phyloP scores from a whole-genome alignment of 2,113 vertebrate species.

The Sphyrna mokarran region DNA sequence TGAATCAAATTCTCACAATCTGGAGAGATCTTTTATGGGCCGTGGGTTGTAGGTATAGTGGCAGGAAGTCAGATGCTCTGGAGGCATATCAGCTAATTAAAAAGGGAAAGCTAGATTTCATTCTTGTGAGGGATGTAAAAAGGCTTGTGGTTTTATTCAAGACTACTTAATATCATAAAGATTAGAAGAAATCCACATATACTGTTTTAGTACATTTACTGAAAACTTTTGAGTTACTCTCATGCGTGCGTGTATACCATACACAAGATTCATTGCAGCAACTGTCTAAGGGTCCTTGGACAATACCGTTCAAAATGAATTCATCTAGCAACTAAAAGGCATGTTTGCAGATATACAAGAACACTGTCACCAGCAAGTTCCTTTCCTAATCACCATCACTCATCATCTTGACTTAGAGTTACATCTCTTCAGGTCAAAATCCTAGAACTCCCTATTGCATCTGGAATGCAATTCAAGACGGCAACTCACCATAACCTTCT shows the following conservation, averaged over 20 bases:
- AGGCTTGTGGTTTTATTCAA: neutral
- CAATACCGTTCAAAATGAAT: neutral
- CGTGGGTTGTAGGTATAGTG: neutral
- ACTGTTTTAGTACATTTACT: neutral
- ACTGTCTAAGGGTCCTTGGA: neutral
- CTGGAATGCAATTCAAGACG: neutral
- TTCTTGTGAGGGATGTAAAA: conserved; percentile 6
- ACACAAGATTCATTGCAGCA: neutral
- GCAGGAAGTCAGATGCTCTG: neutral
- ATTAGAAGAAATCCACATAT: neutral
- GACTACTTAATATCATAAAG: neutral
- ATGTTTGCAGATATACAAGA: neutral
- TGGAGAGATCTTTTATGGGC: neutral
- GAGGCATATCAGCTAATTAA: neutral
- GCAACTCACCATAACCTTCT: neutral
- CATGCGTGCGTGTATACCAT: neutral
- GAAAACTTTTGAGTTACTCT: neutral
- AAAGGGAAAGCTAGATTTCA: neutral
- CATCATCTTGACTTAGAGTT: neutral
- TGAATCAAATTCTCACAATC: neutral
- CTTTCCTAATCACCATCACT: neutral
- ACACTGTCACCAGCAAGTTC: neutral
- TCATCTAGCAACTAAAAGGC: neutral
- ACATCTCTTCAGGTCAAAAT: neutral
- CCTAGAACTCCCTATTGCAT: neutral